Base-by-base conservation (phyloP, 2,797 vertebrate genomes). In the Pempheris klunzingeri region DNA sequence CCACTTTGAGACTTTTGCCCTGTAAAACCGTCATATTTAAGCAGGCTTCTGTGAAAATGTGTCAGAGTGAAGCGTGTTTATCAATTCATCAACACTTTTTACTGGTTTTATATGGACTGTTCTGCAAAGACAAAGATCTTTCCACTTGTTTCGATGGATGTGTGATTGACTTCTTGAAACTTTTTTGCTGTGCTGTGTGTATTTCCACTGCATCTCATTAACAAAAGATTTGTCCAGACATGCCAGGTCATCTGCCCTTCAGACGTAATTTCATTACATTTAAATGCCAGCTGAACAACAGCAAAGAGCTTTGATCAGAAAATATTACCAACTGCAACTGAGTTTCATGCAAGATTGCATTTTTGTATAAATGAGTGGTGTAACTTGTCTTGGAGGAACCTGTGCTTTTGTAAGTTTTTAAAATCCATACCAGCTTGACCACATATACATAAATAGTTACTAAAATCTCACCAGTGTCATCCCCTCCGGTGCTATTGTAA, bases 401-500 rank as follows among this genome's bases (percentile, higher is more conserved):
- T 62, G 11, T 26, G 49, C 7, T 49, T 47, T n/a, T n/a, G n/a
- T n/a, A n/a, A n/a, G n/a, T n/a, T n/a, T n/a, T n/a, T n/a, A n/a
- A n/a, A n/a, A n/a, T n/a, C 30, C 30, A 32, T 32, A 32, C 30
- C 6, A 32, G 3, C 30, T 32, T 32, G 30, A 32, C 30, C 30
- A 32, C 30, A 32, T 6, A 32, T 32, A 32, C 30, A 32, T 6
- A 32, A 22, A 59, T 4, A 7, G 17, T 41, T 18, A 18, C 7
- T 22, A 65, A 41, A n/a, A 26, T 85, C 86, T 87, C 38, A 93
- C 91, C 64, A 2, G 32, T 22, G 11, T 92, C 92, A 3, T 94
- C 93, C 17, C 88, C 94, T 80, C 93, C 95, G 63, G 94, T 39
- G 76, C 92, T 97, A 79, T 96, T 97, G 71, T 78, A 91, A 92